Base-by-base conservation (phyloP, 2,888 invertebrate genomes). In the Tipula helvola region DNA sequence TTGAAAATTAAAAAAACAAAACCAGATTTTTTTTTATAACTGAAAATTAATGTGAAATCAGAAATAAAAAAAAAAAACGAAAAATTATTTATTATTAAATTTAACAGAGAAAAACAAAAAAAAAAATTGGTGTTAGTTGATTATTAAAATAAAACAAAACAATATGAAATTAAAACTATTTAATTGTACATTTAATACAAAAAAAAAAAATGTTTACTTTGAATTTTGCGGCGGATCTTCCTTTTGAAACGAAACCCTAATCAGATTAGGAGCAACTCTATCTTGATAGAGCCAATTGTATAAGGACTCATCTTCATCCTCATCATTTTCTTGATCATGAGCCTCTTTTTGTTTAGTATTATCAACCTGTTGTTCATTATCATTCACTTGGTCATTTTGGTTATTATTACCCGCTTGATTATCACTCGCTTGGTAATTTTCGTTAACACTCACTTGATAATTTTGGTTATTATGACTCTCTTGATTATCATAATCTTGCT, bases 161-260 rank as follows among this genome's bases (percentile, higher is more conserved):
- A 85, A 39, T 41, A 85, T 85, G 36, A 85, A 85, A 42, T 42
- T 47, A 41, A 41, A 87, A 87, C 12, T 39, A 86, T 84, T 86
- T 36, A 86, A 44, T 84, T 44, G 39, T 57, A 86, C 42, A 44
- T 36, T 36, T 36, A 44, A 86, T 47, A 36, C 28, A 10, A 5
- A 86, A 47, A 86, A 57, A 44, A 44, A 10, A 44, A 44, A 5
- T 44, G 39, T 39, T 39, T 44, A 44, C 3, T 42, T n/a, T 87
- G 16, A 47, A 57, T 87, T 86, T 44, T 28, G 28, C 1, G 1
- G 28, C 28, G 28, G 10, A 5, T 44, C 10, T 44, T 44, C 12
- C 8, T 3, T 5, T 44, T 44, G 5, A 44, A 87, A 87, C 18
- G 57, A 71, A 39, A 16, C 7, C 4, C 5, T 41, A 41, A 42